Conservation (phyloP, 1,140 invertebrate species). For the Stratiolaelaps scimitus region DNA sequence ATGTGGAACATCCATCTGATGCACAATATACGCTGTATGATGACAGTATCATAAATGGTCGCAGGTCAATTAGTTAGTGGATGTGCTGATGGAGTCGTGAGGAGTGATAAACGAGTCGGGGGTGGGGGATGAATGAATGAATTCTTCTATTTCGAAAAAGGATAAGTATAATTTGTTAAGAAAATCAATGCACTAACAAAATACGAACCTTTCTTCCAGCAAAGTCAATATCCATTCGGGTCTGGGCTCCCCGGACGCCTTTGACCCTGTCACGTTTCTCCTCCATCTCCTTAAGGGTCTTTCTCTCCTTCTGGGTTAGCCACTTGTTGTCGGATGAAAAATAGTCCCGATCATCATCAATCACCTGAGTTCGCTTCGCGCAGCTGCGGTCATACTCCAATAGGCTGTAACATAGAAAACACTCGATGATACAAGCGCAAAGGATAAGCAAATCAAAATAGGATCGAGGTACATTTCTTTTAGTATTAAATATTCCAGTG, state of each 20-base stretch:
- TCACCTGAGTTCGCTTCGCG: conserved; percentile 69
- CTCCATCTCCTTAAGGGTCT: conserved; percentile 55
- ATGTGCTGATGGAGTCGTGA: no score
- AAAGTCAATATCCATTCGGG: conserved; percentile 60
- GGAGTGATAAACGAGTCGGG: no score
- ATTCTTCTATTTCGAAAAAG: no score
- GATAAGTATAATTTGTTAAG: no score
- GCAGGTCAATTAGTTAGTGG: no score
- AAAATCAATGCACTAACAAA: no score
- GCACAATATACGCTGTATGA: no score
- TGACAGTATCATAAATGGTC: no score
- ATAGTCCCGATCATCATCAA: conserved; percentile 89
- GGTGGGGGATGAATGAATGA: no score
- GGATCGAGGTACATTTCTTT: conserved; percentile 13
- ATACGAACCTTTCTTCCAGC: conserved; percentile 47
- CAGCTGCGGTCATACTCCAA: conserved; percentile 42
- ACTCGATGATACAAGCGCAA: no score
- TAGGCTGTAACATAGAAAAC: neutral
- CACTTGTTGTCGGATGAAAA: conserved; percentile 65
- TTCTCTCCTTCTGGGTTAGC: conserved; percentile 57
- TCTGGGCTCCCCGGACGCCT: conserved; percentile 56
- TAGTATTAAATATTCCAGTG: conserved; percentile 19
- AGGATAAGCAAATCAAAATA: neutral
- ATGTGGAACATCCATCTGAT: no score
- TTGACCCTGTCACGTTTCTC: conserved; percentile 48